Percentiles rank a stretch among this genome's conserved stretches.
Evolutionary conservation across 2,797 vertebrate species (phyloP).

Genomic region (Valencia hispanica): DNA sequence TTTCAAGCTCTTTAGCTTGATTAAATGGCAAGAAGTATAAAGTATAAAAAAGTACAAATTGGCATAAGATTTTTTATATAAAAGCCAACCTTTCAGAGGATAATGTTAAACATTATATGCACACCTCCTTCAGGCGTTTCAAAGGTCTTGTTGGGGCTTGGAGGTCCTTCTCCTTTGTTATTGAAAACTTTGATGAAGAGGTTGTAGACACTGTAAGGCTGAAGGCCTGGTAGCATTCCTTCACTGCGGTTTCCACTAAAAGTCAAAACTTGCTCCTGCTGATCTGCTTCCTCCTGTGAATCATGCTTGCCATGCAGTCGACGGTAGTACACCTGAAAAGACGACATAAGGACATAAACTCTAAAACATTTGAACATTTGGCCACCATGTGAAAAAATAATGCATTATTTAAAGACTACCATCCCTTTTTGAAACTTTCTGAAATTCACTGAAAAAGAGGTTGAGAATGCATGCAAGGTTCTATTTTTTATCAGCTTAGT

Average conservation of each 20-base stretch:
- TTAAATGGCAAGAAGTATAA: too few relatives aligned
- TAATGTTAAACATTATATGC: neutral
- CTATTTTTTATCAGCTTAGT: neutral
- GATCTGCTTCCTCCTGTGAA: constrained; percentile 76
- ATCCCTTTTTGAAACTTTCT: neutral
- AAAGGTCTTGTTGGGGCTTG: constrained; percentile 84
- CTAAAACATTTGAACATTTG: neutral
- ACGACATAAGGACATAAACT: neutral
- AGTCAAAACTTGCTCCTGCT: constrained; percentile 84
- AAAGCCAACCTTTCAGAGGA: neutral
- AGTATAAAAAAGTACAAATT: too few relatives aligned
- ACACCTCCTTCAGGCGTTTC: constrained; percentile 94
- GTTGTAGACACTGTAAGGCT: constrained; percentile 89
- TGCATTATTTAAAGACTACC: too few relatives aligned
- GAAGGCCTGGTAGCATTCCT: constrained; percentile 87
- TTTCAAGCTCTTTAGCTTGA: too few relatives aligned
- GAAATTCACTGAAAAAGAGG: neutral
- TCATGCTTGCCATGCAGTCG: constrained; percentile 82
- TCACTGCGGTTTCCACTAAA: constrained; percentile 89
- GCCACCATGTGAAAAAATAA: neutral
- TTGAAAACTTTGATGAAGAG: constrained; percentile 90
- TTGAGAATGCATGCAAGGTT: neutral
- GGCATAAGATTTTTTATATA: neutral
- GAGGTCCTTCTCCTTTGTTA: constrained; percentile 91
- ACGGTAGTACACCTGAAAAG: constrained; percentile 88